Evolutionary conservation across 2,113 vertebrate genomes (phyloP).

Genomic region (Tragelaphus strepsiceros): DNA sequence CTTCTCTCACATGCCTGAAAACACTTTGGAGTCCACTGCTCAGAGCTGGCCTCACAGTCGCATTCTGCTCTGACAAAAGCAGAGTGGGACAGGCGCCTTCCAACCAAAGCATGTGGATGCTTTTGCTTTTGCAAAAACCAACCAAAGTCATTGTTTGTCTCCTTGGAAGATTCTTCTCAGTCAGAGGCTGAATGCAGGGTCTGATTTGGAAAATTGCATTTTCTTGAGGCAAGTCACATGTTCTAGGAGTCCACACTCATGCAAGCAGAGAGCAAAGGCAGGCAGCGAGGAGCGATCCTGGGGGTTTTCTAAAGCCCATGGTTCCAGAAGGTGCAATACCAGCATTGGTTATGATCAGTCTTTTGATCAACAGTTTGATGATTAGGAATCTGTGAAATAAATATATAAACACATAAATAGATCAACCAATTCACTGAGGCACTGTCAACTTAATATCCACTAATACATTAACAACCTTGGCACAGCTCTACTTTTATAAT

Average conservation of each 20-base stretch:
- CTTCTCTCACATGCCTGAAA: slow-evolving; percentile 64
- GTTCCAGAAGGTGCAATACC: slow-evolving; percentile 89
- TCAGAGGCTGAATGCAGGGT: slow-evolving; percentile 73
- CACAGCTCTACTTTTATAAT: not conserved
- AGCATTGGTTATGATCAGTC: slow-evolving; percentile 79
- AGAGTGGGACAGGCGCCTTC: slow-evolving; percentile 71
- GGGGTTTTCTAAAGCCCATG: slow-evolving; percentile 79
- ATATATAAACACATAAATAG: slow-evolving; percentile 24
- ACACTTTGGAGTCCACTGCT: slow-evolving; percentile 85
- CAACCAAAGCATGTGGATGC: slow-evolving; percentile 66
- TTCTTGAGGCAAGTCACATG: slow-evolving; percentile 80
- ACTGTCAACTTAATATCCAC: not conserved
- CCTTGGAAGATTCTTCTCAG: slow-evolving; percentile 73
- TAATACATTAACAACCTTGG: not conserved
- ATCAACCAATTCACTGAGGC: not conserved
- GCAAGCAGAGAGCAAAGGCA: slow-evolving; percentile 82
- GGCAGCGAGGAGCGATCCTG: slow-evolving; percentile 80
- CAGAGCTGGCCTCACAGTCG: slow-evolving; percentile 79
- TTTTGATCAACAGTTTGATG: slow-evolving; percentile 72
- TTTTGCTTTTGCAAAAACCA: slow-evolving; percentile 65
- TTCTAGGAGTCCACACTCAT: slow-evolving; percentile 84
- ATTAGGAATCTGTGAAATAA: slow-evolving; percentile 90
- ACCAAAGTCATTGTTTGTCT: slow-evolving; percentile 60
- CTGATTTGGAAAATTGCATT: slow-evolving; percentile 74
- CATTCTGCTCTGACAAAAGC: slow-evolving; percentile 80